These are phyloP conservation scores for Trichogramma evanescens DNA, from an alignment of 2,888 invertebrate genomes.

Conservation along the genomic window DNA sequence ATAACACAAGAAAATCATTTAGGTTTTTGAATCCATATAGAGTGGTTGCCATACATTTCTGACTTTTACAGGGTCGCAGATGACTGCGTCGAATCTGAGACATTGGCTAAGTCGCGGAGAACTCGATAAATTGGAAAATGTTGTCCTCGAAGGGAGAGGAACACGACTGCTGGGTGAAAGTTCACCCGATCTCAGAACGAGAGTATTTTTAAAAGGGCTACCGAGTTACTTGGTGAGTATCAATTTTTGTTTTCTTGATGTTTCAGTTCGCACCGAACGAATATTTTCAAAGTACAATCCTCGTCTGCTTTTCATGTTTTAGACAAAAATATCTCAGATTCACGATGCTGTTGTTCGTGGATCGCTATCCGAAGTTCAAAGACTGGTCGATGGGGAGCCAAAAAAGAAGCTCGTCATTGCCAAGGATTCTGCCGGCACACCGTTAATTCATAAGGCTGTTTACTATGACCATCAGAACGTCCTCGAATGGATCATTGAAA, in stretches of 20 bases:
- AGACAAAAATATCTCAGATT: conserved; percentile 67
- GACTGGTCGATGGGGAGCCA: conserved; percentile 44
- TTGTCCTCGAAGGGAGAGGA: conserved; percentile 64
- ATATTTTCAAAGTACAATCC: not conserved
- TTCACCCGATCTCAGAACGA: conserved; percentile 56
- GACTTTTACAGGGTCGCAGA: conserved; percentile 45
- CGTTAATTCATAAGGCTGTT: conserved; percentile 74
- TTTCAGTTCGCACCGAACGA: not conserved
- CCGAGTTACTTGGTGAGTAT: conserved; percentile 60
- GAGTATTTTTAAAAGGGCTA: conserved; percentile 60
- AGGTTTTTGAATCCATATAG: not conserved
- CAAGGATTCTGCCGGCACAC: conserved; percentile 64
- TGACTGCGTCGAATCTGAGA: conserved; percentile 52
- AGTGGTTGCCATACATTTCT: not conserved
- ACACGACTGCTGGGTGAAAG: conserved; percentile 60
- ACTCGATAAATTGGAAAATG: conserved; percentile 59
- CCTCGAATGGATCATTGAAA: conserved; percentile 63
- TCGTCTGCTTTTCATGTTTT: conserved; percentile 23
- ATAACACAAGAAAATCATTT: too few species aligned
- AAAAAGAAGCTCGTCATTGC: conserved; percentile 55
- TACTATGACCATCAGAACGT: conserved; percentile 68
- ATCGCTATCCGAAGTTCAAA: conserved; percentile 61
- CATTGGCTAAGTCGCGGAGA: conserved; percentile 58
- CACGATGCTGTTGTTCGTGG: conserved; percentile 72
- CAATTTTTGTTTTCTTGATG: not conserved